Evolutionary conservation across 2,113 vertebrate species (phyloP).

Genomic region (Phalacrocorax brasilianus): DNA sequence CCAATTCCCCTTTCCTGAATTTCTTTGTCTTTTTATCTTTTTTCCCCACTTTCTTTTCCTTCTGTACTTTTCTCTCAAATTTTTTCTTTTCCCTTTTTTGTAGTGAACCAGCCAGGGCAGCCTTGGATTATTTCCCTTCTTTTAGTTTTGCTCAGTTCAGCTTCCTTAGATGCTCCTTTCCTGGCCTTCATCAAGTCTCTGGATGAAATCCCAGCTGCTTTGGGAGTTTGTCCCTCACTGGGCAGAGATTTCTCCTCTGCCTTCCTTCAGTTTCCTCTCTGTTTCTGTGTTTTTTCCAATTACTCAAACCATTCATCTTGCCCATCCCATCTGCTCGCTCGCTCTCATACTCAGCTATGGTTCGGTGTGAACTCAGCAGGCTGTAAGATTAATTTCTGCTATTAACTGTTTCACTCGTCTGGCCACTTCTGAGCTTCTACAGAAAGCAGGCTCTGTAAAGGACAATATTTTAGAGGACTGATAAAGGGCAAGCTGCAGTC

Average conservation of each 20-base stretch:
- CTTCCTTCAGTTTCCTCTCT: conserved; percentile 47
- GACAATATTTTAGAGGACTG: background rate
- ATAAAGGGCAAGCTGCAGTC: conserved; percentile 29
- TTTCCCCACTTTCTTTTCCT: background rate
- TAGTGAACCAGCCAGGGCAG: background rate
- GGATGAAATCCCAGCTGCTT: conserved; percentile 57
- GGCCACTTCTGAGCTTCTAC: conserved; percentile 23
- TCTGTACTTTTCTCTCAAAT: conserved; percentile 15
- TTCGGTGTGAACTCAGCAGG: conserved; percentile 58
- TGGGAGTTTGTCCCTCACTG: conserved; percentile 35
- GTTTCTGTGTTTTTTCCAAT: conserved; percentile 51
- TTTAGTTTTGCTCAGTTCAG: background rate
- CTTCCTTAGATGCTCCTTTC: conserved; percentile 58
- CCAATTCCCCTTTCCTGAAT: conserved; percentile 22
- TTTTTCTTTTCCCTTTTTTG: background rate
- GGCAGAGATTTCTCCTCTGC: conserved; percentile 50
- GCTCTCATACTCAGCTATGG: conserved; percentile 28
- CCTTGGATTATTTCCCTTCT: conserved; percentile 12
- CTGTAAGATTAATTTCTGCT: conserved; percentile 50
- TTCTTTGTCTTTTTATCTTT: conserved; percentile 22
- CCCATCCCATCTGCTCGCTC: conserved; percentile 48
- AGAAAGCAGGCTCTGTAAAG: background rate
- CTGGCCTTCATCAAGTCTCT: conserved; percentile 18
- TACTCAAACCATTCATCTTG: conserved; percentile 54
- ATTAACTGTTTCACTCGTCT: conserved; percentile 60